Evolutionary conservation across 37 sponge, comb jelly and placozoan species (phyloP).

Genomic region (Crambe crambe): DNA sequence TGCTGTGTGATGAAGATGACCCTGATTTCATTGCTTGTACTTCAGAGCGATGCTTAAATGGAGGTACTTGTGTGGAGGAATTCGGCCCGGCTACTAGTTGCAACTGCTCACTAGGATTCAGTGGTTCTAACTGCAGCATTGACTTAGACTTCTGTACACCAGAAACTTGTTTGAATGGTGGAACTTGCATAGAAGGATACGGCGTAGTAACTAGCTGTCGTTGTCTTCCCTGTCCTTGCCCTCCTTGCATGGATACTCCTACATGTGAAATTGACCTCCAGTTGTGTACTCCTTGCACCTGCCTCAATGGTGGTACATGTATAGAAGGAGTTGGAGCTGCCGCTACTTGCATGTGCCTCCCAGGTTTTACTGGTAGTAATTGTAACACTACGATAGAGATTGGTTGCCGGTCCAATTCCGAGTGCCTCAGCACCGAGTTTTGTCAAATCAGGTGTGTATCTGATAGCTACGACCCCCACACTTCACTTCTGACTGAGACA

Average conservation of each 20-base stretch:
- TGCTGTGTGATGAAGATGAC: conserved; percentile 33
- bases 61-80: conserved; percentile 37
- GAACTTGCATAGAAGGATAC: background rate
- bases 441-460: conserved; percentile 47
- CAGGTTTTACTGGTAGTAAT: conserved; percentile 34
- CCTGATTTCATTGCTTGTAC: conserved; percentile 7
- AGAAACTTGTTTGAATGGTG: background rate
- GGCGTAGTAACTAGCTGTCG: background rate
- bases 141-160: background rate
- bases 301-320: conserved; percentile 72
- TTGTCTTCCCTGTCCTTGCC: too few species aligned
- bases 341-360: conserved; percentile 38
- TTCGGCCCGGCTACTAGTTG: conserved; percentile 17
- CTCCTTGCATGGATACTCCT: too few species aligned
- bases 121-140: conserved; percentile 12
- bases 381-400: too few species aligned
- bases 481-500: conserved; percentile 35
- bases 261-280: conserved; percentile 33
- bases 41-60: conserved; percentile 13
- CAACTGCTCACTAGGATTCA: conserved; percentile 45
- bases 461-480: conserved; percentile 45
- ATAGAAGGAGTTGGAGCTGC: conserved; percentile 31
- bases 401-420: conserved; percentile 5
- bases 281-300: conserved; percentile 30
- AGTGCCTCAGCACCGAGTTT: conserved; percentile 33